phyloP scores from a whole-genome alignment of 2,797 vertebrate species.

The Odontamblyopus rebecca region DNA sequence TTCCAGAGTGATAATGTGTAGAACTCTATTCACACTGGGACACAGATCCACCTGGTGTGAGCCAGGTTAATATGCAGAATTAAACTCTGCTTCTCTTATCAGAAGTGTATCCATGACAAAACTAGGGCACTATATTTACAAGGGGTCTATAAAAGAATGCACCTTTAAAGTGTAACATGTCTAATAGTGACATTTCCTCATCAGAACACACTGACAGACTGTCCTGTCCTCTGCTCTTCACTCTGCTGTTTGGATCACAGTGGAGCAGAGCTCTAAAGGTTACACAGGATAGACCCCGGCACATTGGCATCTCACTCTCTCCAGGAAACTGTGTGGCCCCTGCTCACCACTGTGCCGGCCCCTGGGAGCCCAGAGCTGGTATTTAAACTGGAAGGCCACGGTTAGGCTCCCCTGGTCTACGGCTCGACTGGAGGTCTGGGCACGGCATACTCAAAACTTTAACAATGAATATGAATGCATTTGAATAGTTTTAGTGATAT shows the following conservation, averaged over 20 bases:
- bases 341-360: slow-evolving; percentile 36
- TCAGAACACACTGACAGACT: background rate
- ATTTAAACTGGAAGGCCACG: slow-evolving; percentile 70
- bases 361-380: slow-evolving; percentile 57
- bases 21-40: no score
- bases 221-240: slow-evolving; percentile 23
- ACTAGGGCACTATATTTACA: no score
- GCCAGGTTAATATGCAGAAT: no score
- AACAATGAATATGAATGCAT: no score
- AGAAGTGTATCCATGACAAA: no score
- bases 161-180: background rate
- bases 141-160: background rate
- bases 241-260: slow-evolving; percentile 23
- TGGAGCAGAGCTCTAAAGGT: slow-evolving; percentile 68
- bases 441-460: background rate
- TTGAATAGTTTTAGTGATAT: no score
- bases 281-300: slow-evolving; percentile 62
- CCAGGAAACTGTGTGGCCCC: slow-evolving; percentile 46
- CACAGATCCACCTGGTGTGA: no score
- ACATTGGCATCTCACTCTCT: slow-evolving; percentile 62
- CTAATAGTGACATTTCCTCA: no score
- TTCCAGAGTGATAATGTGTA: no score
- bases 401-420: slow-evolving; percentile 35
- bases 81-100: no score
- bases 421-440: slow-evolving; percentile 43